phyloP scores from a whole-genome alignment of 2,888 invertebrate genomes.

The Euclidia mi region DNA sequence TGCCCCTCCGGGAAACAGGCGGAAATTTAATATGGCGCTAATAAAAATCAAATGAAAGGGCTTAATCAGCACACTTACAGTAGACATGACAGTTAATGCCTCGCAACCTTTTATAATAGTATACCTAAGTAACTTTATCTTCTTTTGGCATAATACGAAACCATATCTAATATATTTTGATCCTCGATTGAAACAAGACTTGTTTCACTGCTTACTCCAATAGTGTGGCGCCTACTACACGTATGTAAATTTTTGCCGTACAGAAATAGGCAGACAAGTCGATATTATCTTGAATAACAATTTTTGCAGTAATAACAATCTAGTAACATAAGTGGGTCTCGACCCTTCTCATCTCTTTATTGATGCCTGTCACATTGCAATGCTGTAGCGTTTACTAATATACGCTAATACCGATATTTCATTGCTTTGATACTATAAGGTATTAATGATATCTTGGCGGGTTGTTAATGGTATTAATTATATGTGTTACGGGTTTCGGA shows the following conservation, averaged over 20 bases:
- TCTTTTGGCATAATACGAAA: no score
- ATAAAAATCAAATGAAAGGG: no score
- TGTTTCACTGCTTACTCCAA: constrained; percentile 29
- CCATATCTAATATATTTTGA: no score
- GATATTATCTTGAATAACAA: constrained; percentile 78
- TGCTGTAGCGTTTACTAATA: constrained; percentile 55
- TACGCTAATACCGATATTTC: constrained; percentile 40
- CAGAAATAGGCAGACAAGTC: constrained; percentile 67
- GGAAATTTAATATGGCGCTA: no score
- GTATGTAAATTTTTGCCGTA: constrained; percentile 64
- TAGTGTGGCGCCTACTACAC: constrained; percentile 26
- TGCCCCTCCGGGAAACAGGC: no score
- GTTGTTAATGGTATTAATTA: no score
- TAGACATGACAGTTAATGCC: no score
- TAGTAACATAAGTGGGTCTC: constrained; percentile 75
- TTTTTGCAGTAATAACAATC: constrained; percentile 83
- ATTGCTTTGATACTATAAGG: constrained; percentile 37
- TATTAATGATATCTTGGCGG: constrained; percentile 43
- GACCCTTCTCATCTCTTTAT: constrained; percentile 78
- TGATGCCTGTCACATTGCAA: constrained; percentile 74
- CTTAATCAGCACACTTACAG: no score
- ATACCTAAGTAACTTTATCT: no score
- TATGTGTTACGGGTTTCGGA: constrained; percentile 11
- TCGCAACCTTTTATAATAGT: no score
- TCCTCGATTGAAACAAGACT: no score